Base-by-base conservation (phyloP, 1,140 invertebrate species). In the Dendrolimus kikuchii region DNA sequence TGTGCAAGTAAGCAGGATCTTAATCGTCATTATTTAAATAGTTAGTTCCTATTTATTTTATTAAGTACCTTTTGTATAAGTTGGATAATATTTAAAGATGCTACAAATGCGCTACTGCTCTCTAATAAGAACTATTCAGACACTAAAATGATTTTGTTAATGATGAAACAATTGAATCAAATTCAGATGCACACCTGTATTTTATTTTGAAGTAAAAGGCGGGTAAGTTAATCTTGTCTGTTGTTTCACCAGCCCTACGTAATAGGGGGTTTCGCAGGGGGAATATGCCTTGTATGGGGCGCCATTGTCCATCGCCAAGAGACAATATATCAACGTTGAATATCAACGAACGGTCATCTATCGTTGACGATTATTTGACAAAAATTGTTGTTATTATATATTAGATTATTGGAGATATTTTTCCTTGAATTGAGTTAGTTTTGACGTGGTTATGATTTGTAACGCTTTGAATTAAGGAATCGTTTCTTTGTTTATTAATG, bases 251-350 rank as follows among this genome's bases (percentile, higher is more conserved):
- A 80, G 38, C 77, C 74, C 77, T 80, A 68, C 6, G 7, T 9
- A 54, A 56, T 53, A 59, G 59, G 68, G 65, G 62, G 57, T 63
- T 55, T 52, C 52, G 52, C 50, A 61, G 71, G 64, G 67, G 66
- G 69, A 69, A 72, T 64, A 76, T 69, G 55, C 1, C 62, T 60
- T 57, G 58, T 60, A 54, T 54, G 66, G 65, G 66, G 60, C 59
- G 55, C 58, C 68, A 71, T 73, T 73, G 70, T 74, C 64, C 56
- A 56, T 23, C 51, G 53, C 10, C 51, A 50, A 62, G 42, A 58
- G 59, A 40, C 61, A 60, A 74, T 69, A 70, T 66, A 72, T 74
- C 74, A 77, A 64, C 64, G 71, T 67, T 63, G 69, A 68, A 77
- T 74, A 71, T 72, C 69, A 71, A 72, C 73, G 69, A 51, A 64